Evolutionary conservation across 2,797 vertebrate species (phyloP).

Genomic region (Pangasius mekongensis): DNA sequence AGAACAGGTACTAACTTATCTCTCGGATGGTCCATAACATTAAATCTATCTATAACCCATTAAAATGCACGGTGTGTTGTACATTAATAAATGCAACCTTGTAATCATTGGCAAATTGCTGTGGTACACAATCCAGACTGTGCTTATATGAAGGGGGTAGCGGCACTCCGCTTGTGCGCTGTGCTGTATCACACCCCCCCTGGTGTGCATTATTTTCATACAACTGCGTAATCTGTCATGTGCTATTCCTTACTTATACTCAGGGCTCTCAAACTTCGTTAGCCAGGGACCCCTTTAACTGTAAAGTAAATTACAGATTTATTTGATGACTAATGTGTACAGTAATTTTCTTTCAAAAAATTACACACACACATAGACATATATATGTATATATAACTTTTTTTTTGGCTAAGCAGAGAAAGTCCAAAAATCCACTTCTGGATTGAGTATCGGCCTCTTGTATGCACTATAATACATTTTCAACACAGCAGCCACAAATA

Average conservation of each 20-base stretch:
- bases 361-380: too few relatives aligned
- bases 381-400: too few relatives aligned
- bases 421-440: neutral
- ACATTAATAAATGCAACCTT: neutral
- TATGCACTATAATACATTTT: neutral
- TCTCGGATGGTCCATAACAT: neutral
- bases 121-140: neutral
- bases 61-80: neutral
- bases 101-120: neutral
- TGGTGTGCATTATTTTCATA: neutral
- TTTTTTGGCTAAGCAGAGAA: neutral
- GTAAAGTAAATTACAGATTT: too few relatives aligned
- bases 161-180: neutral
- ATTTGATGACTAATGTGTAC: neutral
- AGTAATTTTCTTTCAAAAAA: neutral
- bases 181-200: neutral
- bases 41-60: neutral
- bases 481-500: conserved; percentile 6
- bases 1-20: neutral
- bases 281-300: neutral
- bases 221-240: neutral
- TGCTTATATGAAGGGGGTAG: neutral
- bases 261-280: neutral
- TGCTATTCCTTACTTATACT: neutral
- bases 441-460: neutral